Evolutionary conservation across 2,888 invertebrate species (phyloP), one percentile per base, ranked within the genome.

Genomic region (Ryuthela nishihirai): DNA sequence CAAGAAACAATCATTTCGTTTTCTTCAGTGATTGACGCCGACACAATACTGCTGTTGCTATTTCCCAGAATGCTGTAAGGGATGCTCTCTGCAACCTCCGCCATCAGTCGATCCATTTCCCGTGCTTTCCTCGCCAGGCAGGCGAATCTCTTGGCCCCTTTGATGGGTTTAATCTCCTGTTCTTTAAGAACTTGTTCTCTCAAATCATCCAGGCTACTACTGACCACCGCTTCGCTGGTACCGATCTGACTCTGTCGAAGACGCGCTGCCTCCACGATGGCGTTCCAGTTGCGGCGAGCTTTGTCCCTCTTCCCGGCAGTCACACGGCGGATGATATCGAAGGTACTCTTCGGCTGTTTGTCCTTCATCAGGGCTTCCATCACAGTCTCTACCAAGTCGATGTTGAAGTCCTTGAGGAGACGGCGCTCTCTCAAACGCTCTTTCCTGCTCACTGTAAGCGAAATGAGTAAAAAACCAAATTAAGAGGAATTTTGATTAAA

Each of bases 351-450:
- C 1, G 26, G 23, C 2, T 24, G 26, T 1, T 35, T 10, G 4
- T 62, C 55, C n/a, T 50, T 40, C 25, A 60, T 39, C 23, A 60
- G 54, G 15, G 49, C 65, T 29, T 83, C 83, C 25, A 83, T 83
- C 3, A 82, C 78, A 1, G 78, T 76, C 1, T 82, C 78, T 4
- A 87, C 81, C 0, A 88, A 87, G 0, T 87, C 84, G 46, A 91
- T 87, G 69, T 88, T 88, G 77, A 90, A 90, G 73, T 88, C 88
- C 72, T 87, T 87, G 85, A 91, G 87, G 46, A 91, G 76, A 0
- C 87, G 81, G n/a, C 90, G 80, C 72, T 91, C 90, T 88, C 90
- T 89, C 0, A 88, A 78, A 70, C 85, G 85, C 80, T 87, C 87
- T 69, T 75, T 76, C 61, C 85, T 86, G 0, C 87, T 88, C 29